These are phyloP conservation scores for Rallus crepitans DNA, from an alignment of 2,797 vertebrate species.

Conservation along the genomic window DNA sequence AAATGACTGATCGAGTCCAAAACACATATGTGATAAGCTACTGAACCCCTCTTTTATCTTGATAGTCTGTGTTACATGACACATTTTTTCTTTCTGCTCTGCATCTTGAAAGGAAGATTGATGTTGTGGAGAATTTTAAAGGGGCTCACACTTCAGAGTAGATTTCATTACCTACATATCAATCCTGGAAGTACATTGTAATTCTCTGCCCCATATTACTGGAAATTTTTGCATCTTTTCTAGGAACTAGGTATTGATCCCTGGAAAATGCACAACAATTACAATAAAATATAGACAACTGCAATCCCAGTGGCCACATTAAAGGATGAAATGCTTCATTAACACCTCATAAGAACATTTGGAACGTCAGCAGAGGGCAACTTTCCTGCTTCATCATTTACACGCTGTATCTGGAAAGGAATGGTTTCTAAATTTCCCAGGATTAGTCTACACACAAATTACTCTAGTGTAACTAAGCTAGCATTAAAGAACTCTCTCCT, in stretches of 20 bases:
- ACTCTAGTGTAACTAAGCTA: not conserved
- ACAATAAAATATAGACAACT: slow-evolving; percentile 46
- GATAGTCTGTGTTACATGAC: not conserved
- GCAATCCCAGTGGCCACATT: slow-evolving; percentile 1
- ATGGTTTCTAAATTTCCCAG: not conserved
- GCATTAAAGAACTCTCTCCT: not conserved
- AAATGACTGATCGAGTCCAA: not conserved
- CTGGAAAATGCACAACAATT: slow-evolving; percentile 53
- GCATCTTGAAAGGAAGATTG: slow-evolving; percentile 8
- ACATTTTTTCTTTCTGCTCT: not conserved
- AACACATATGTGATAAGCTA: not conserved
- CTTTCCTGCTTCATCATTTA: not conserved
- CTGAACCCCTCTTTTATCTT: not conserved
- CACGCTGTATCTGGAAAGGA: not conserved
- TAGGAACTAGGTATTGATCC: slow-evolving; percentile 59
- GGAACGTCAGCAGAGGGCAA: not conserved
- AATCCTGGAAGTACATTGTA: not conserved
- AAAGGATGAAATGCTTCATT: slow-evolving; percentile 58
- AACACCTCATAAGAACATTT: slow-evolving; percentile 9
- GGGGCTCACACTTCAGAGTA: not conserved
- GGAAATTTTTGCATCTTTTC: slow-evolving; percentile 57
- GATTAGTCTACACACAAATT: not conserved
- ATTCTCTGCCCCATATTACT: slow-evolving; percentile 35
- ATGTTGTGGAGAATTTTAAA: not conserved
- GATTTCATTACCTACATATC: slow-evolving; percentile 13